These are phyloP conservation scores for Porites lobata DNA, from an alignment of 92 coral and sea anemone genomes.

Conservation along the genomic window DNA sequence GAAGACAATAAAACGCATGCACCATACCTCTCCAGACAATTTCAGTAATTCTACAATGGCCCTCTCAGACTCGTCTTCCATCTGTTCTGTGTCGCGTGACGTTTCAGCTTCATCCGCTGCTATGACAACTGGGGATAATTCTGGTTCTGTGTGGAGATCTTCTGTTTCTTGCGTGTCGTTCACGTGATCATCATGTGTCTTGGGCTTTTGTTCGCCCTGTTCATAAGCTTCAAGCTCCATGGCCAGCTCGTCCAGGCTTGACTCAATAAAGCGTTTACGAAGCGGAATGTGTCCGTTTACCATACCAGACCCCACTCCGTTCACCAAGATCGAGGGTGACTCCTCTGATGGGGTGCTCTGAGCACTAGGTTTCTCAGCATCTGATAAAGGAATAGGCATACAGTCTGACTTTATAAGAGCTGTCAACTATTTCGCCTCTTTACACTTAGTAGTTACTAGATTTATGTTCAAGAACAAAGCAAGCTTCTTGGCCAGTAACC, in stretches of 20 bases:
- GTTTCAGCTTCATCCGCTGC: conserved; percentile 15
- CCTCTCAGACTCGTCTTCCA: conserved; percentile 41
- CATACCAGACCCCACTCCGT: conserved; percentile 33
- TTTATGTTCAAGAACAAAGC: too few species aligned
- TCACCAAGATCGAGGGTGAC: conserved; percentile 12
- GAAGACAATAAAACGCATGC: neutral
- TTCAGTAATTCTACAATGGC: conserved; percentile 33
- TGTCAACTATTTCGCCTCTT: too few species aligned
- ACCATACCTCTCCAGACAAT: conserved; percentile 28
- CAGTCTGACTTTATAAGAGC: neutral
- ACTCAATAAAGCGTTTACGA: conserved; percentile 81
- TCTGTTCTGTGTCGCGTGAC: conserved; percentile 21
- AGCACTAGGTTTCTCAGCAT: conserved; percentile 33
- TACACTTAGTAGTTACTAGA: too few species aligned
- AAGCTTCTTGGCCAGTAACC: too few species aligned
- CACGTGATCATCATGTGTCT: neutral
- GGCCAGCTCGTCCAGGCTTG: conserved; percentile 90
- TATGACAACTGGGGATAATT: neutral
- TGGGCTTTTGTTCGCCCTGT: conserved; percentile 45
- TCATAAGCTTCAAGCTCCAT: conserved; percentile 89
- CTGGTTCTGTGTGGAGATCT: neutral
- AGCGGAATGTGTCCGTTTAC: conserved; percentile 58
- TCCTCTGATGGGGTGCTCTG: conserved; percentile 51
- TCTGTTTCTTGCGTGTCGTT: neutral
- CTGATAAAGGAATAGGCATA: neutral